Evolutionary conservation across 1,140 invertebrate genomes (phyloP), one percentile per base, ranked within the genome.

Genomic region (Phthorimaea operculella): DNA sequence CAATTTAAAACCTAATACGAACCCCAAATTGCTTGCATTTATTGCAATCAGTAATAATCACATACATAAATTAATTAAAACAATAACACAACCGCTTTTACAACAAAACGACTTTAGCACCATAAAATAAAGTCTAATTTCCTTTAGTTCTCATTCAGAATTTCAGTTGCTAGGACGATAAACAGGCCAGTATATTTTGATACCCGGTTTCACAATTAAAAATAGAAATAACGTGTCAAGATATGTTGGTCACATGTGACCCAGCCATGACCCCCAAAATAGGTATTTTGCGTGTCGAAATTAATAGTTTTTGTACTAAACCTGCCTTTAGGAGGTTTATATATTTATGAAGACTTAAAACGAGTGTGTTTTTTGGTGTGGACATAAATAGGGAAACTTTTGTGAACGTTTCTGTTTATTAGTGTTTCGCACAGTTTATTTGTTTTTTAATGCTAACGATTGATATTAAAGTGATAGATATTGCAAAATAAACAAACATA

Each of bases 231-330:
- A 39, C 10, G 36, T 10, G 36, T 39, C 36, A 39, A 39, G 10
- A n/a, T 39, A 39, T 39, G n/a, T 9, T 39, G 36, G 36, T 39
- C 36, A n/a, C n/a, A n/a, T 39, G 10, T 39, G 36, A 39, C 36
- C 36, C 36, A 39, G 36, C 36, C 36, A 10, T 39, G 36, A 39
- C 36, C 36, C 36, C 36, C 36, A 39, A 39, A 39, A 39, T 39
- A 39, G 36, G 3, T 39, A 39, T 39, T 39, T 39, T 39, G 36
- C 36, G 36, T 39, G 36, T 39, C 36, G 10, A n/a, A 39, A 39
- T 39, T 39, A 39, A 39, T 39, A 39, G 36, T 39, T 39, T 39
- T 39, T 39, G n/a, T 39, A 39, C 36, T 39, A 28, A 28, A 28
- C 21, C 21, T 6, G 21, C 21, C 21, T 28, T 28, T 28, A 28